Evolutionary conservation across 1,140 invertebrate species (phyloP).

Genomic region (Neotoxoptera formosana): DNA sequence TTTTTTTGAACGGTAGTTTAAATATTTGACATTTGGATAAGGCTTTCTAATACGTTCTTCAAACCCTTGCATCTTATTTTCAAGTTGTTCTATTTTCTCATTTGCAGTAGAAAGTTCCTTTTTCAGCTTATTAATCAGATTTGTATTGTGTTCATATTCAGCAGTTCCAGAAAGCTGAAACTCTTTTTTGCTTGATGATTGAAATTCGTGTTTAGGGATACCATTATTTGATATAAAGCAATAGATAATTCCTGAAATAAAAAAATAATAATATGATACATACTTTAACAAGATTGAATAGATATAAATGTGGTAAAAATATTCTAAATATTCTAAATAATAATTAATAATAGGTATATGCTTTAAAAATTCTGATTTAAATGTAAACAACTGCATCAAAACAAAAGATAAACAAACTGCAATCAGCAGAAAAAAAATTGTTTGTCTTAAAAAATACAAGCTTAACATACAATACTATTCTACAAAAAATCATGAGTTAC

Average conservation of each 20-base stretch:
- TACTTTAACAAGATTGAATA: too few species aligned
- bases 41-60: slow-evolving; percentile 56
- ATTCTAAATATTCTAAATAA: neutral
- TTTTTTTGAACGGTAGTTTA: slow-evolving; percentile 57
- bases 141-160: neutral
- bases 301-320: too few species aligned
- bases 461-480: too few species aligned
- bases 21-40: slow-evolving; percentile 58
- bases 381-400: neutral
- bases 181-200: neutral
- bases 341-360: neutral
- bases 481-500: too few species aligned
- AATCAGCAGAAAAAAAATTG: neutral
- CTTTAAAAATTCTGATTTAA: neutral
- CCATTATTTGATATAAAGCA: neutral
- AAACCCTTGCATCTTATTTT: slow-evolving; percentile 51
- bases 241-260: slow-evolving; percentile 32
- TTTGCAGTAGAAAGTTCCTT: slow-evolving; percentile 3
- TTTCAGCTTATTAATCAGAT: slow-evolving; percentile 28
- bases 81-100: slow-evolving; percentile 47
- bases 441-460: too few species aligned
- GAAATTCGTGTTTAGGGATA: neutral
- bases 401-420: too few species aligned
- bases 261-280: neutral
- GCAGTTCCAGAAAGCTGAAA: neutral